These are phyloP conservation scores for Archivesica marissinica DNA, from an alignment of 1,140 invertebrate species.

Conservation along the genomic window DNA sequence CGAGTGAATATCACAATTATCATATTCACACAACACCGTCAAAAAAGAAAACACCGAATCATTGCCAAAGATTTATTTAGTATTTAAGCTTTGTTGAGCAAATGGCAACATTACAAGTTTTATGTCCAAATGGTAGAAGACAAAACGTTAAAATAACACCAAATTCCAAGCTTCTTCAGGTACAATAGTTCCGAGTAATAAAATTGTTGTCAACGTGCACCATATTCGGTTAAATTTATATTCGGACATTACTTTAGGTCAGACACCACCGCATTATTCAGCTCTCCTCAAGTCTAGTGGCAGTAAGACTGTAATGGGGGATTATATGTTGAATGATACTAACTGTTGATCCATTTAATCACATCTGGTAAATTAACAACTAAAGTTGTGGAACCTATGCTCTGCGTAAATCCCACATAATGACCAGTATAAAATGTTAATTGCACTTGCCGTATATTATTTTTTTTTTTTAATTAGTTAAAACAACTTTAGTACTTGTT, in stretches of 20 bases:
- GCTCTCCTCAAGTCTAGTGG: no score
- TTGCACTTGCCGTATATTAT: no score
- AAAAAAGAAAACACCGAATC: not conserved
- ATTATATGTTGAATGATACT: no score
- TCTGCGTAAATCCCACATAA: no score
- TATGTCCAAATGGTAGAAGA: constrained; percentile 81
- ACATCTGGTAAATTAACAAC: no score
- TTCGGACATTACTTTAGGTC: not conserved
- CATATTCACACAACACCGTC: not conserved
- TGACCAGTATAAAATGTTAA: no score
- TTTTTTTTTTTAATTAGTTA: no score
- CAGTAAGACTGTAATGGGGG: no score
- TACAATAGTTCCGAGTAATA: constrained; percentile 43
- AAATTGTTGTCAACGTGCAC: constrained; percentile 1
- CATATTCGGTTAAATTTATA: not conserved
- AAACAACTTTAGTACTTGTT: no score
- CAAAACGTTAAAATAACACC: constrained; percentile 80
- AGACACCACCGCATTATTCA: not conserved
- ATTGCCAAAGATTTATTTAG: not conserved
- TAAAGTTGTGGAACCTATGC: no score
- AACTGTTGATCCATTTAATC: no score
- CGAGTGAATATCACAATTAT: no score
- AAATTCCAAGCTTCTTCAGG: constrained; percentile 80
- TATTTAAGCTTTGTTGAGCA: not conserved
- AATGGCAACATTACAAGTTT: constrained; percentile 78